These are phyloP conservation scores for Eupithecia vulgata DNA, from an alignment of 2,888 invertebrate genomes.

Conservation along the genomic window DNA sequence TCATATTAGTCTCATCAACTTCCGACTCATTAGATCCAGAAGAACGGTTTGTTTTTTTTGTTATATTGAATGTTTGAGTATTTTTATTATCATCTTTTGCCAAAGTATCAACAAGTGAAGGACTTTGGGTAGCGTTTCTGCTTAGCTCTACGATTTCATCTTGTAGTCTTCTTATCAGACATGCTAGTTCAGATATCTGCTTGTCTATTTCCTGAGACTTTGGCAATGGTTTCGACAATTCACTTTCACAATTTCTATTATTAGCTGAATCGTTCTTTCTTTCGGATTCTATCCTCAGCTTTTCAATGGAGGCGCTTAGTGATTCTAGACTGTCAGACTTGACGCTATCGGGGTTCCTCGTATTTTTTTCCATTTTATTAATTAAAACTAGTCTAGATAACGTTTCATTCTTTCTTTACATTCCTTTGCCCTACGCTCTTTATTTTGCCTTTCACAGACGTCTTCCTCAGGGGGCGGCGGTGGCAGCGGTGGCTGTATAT, in stretches of 20 bases:
- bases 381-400: not conserved
- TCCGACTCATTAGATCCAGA: not conserved
- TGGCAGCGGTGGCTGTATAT: slow-evolving; percentile 55
- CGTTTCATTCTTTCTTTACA: slow-evolving; percentile 9
- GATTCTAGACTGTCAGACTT: not conserved
- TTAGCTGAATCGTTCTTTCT: not conserved
- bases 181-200: not conserved
- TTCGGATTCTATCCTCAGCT: not conserved
- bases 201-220: slow-evolving; percentile 9
- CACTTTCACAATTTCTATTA: not conserved
- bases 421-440: not conserved
- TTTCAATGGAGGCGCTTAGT: not conserved
- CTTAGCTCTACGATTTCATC: slow-evolving; percentile 5
- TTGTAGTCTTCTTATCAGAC: not conserved
- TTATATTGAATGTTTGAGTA: not conserved
- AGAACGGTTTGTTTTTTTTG: not conserved
- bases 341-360: not conserved
- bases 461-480: slow-evolving; percentile 56
- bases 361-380: not conserved
- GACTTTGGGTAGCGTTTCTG: not conserved
- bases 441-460: slow-evolving; percentile 57
- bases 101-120: not conserved
- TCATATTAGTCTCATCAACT: not conserved
- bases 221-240: slow-evolving; percentile 10
- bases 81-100: slow-evolving; percentile 7